A percentile compares a stretch with the other conserved stretches of the same genome.
Evolutionary conservation across 1,140 invertebrate species (phyloP).

Genomic region (Olivierus martensii): DNA sequence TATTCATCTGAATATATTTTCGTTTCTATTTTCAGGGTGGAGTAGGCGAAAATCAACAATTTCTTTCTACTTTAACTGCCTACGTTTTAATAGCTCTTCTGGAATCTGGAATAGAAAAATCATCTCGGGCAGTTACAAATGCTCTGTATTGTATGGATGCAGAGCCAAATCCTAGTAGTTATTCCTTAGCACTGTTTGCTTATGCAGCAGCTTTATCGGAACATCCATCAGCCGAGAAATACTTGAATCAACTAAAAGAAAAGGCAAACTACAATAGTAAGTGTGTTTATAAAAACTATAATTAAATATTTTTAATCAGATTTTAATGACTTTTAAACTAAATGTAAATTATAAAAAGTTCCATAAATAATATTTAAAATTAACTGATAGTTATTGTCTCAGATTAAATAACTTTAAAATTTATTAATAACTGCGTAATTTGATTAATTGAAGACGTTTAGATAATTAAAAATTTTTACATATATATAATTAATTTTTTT

Average conservation of each 20-base stretch:
- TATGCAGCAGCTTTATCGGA: conserved; percentile 6
- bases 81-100: conserved; percentile 49
- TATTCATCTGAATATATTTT: neutral
- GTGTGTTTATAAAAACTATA: too few relatives aligned
- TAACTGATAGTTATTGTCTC: too few relatives aligned
- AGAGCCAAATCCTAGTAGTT: conserved; percentile 30
- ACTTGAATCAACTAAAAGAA: conserved; percentile 1
- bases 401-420: too few relatives aligned
- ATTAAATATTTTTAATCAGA: too few relatives aligned
- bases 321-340: too few relatives aligned
- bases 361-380: too few relatives aligned
- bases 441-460: too few relatives aligned
- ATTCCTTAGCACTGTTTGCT: conserved; percentile 4
- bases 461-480: too few relatives aligned
- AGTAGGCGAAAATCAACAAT: conserved; percentile 41
- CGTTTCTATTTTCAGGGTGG: conserved; percentile 32
- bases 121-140: conserved; percentile 31
- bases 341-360: too few relatives aligned
- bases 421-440: too few relatives aligned
- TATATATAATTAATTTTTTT: too few relatives aligned
- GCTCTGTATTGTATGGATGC: conserved; percentile 42
- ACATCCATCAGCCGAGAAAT: neutral
- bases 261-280: conserved; percentile 11
- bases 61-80: conserved; percentile 43
- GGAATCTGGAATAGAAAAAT: conserved; percentile 34